These are phyloP conservation scores for Lophotriccus pileatus DNA, from an alignment of 2,797 vertebrate genomes.

Conservation along the genomic window DNA sequence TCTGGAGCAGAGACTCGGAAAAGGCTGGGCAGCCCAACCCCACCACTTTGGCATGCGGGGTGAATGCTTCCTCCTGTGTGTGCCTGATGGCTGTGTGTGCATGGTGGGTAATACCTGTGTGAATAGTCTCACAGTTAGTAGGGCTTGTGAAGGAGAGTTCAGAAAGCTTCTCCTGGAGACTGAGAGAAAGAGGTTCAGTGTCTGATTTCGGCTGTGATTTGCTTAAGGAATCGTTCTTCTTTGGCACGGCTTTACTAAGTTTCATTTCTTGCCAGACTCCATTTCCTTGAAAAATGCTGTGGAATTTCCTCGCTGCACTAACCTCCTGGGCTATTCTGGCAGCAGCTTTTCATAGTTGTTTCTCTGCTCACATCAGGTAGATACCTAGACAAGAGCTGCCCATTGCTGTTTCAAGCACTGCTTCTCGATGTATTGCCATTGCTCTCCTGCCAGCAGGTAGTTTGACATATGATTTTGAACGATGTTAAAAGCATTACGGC, in stretches of 20 bases:
- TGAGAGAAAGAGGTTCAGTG: neutral
- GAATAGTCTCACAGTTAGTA: neutral
- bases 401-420: neutral
- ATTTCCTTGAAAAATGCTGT: conserved; percentile 28
- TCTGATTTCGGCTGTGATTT: neutral
- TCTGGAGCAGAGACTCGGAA: neutral
- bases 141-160: neutral
- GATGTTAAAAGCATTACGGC: neutral
- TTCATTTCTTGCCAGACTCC: conserved; percentile 32
- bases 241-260: neutral
- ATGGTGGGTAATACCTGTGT: fast-evolving
- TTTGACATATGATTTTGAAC: neutral
- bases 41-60: neutral
- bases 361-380: conserved; percentile 69
- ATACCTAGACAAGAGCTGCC: neutral
- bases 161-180: neutral
- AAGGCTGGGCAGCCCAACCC: neutral
- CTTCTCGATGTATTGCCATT: neutral
- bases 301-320: conserved; percentile 54
- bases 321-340: conserved; percentile 46
- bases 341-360: conserved; percentile 72
- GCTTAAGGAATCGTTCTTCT: neutral
- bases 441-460: neutral
- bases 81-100: neutral
- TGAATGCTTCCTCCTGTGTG: neutral